Evolutionary conservation across 2,888 invertebrate species (phyloP), one percentile per base, ranked within the genome.

Genomic region (Lasius fuliginosus): DNA sequence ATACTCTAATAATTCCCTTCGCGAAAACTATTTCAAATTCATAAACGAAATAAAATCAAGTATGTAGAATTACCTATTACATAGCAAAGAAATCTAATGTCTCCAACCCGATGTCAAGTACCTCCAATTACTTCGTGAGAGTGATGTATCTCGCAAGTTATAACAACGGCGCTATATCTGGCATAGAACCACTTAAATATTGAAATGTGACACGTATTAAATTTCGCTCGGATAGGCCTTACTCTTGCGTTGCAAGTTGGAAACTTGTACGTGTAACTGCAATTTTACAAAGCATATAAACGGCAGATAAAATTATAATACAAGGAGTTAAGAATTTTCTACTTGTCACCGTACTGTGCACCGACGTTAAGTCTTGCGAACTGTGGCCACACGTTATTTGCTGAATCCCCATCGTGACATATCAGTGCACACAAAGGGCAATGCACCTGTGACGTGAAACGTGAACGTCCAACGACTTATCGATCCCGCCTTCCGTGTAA

Each of bases 391-490:
- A 60, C 46, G 71, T 81, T 71, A 81, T 71, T 81, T 60, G 33
- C 60, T 71, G 79, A 71, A 81, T 23, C 71, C 27, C 46, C 71
- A 71, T 69, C 69, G 60, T 46, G 71, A 81, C 42, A 40, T 84
- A 76, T 84, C 87, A 84, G 84, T 79, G 84, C 69, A 69, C 69
- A 69, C 86, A 86, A 88, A 81, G 88, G 85, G 83, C 89, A 85
- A 87, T 87, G 91, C 87, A 88, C 87, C 84, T 77, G 15, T 68
- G 79, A 65, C 73, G 85, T 82, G 85, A 81, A 90, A 90, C 82
- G 84, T 85, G 76, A 79, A 84, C 89, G 86, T 90, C 84, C 87
- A 86, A 77, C 89, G 87, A 86, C 86, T 86, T 90, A 90, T 91
- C 86, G 91, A 91, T 91, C 82, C 64, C 23, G 53, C 53, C 79